Evolutionary conservation across 2,797 vertebrate species (phyloP).

Genomic region (Allochrocebus solatus): DNA sequence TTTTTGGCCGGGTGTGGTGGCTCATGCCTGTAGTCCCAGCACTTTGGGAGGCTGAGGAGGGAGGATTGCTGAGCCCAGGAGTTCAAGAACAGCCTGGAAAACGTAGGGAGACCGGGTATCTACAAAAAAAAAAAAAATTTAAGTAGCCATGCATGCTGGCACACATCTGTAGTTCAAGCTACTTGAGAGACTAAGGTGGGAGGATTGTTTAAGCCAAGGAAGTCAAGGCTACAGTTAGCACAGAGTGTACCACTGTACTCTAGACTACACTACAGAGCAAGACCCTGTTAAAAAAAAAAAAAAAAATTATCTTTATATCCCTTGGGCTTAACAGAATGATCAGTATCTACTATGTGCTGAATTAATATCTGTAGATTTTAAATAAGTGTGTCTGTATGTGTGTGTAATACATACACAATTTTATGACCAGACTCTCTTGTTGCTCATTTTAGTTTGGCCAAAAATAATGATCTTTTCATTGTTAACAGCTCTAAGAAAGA

Average conservation of each 20-base stretch:
- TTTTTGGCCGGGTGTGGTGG: not conserved
- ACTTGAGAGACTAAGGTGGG: not conserved
- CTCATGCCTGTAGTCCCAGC: not conserved
- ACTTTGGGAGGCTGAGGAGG: not conserved
- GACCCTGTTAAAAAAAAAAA: not conserved
- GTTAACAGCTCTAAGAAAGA: not conserved
- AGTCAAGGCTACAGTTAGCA: not conserved
- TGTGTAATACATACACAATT: not conserved
- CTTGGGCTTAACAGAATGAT: not conserved
- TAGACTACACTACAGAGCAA: not conserved
- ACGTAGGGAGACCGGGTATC: not conserved
- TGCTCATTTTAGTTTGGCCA: not conserved
- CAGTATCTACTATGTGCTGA: not conserved
- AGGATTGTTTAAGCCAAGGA: not conserved
- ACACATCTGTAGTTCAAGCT: not conserved
- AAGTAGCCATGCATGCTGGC: not conserved
- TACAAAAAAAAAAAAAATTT: not conserved
- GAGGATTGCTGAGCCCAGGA: not conserved
- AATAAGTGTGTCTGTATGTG: not conserved
- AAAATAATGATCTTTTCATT: conserved; percentile 12
- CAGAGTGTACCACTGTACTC: not conserved
- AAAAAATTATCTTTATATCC: not conserved
- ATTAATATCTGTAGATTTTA: not conserved
- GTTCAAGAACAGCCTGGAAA: not conserved
- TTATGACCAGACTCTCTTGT: not conserved